Percentiles rank a stretch among this genome's conserved stretches.
phyloP scores from a whole-genome alignment of 2,113 vertebrate species.

The Holacanthus passer region DNA sequence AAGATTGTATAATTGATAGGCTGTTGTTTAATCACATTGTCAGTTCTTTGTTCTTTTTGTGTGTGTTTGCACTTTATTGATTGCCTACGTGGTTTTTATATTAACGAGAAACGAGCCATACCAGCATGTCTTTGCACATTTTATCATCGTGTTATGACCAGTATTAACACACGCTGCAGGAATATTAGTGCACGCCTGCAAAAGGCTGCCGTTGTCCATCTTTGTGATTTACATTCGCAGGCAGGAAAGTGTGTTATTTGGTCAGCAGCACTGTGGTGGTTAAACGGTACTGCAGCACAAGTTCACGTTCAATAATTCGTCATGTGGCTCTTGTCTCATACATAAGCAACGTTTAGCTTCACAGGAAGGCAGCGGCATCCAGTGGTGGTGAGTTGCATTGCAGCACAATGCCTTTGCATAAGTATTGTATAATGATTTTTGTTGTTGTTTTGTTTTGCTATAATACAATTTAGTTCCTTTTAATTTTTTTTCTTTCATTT shows the following conservation, averaged over 20 bases:
- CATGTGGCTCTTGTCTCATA: not conserved
- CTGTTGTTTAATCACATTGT: not conserved
- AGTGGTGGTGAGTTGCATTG: constrained; percentile 18
- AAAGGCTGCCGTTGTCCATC: not conserved
- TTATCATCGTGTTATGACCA: not conserved
- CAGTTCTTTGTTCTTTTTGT: constrained; percentile 15
- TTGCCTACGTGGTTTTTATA: not conserved
- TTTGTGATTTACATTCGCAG: constrained; percentile 22
- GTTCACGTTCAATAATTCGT: constrained; percentile 51
- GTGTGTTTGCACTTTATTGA: not conserved
- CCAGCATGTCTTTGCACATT: not conserved
- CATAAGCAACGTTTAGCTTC: not conserved
- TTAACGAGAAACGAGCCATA: not conserved
- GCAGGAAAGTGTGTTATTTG: constrained; percentile 39
- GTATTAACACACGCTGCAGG: too few species aligned
- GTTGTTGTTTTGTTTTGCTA: too few species aligned
- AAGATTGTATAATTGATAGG: not conserved
- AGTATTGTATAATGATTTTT: too few species aligned
- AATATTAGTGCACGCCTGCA: not conserved
- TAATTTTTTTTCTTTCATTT: too few species aligned
- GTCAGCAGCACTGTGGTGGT: constrained; percentile 28
- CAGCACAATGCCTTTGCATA: not conserved
- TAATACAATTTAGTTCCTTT: too few species aligned
- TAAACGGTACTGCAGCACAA: constrained; percentile 51
- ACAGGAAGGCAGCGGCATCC: constrained; percentile 38